phyloP scores from a whole-genome alignment of 2,797 vertebrate genomes.

The Urocyon cinereoargenteus region DNA sequence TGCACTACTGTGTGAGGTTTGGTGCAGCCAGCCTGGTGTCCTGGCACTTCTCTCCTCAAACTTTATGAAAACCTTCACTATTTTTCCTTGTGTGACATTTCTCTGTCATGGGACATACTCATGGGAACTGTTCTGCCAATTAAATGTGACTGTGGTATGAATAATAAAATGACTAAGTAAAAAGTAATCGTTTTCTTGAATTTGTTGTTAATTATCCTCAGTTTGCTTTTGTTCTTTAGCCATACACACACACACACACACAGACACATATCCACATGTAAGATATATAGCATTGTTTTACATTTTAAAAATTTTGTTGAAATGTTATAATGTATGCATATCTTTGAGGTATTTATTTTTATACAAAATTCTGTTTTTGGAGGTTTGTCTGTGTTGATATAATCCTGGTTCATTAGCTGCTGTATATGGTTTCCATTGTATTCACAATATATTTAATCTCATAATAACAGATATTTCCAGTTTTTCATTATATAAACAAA shows the following conservation, averaged over 20 bases:
- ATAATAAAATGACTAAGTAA: not conserved
- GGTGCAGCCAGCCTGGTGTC: too few relatives aligned
- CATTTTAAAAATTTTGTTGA: not conserved
- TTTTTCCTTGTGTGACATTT: slow-evolving; percentile 80
- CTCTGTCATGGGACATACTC: slow-evolving; percentile 22
- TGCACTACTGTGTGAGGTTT: slow-evolving; percentile 63
- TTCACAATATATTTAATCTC: not conserved
- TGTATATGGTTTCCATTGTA: not conserved
- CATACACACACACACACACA: not conserved
- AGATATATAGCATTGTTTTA: not conserved
- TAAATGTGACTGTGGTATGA: slow-evolving; percentile 81
- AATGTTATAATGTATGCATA: not conserved
- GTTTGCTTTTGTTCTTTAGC: not conserved
- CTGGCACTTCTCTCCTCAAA: slow-evolving; percentile 71
- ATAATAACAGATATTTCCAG: not conserved
- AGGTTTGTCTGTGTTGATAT: not conserved
- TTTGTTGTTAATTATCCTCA: not conserved
- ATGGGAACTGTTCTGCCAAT: slow-evolving; percentile 78
- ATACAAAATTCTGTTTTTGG: not conserved
- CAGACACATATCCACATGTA: too few relatives aligned
- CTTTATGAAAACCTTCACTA: slow-evolving; percentile 49
- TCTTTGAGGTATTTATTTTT: not conserved
- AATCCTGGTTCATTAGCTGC: not conserved
- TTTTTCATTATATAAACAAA: not conserved
- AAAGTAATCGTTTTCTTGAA: too few relatives aligned